Evolutionary conservation across 2,888 invertebrate species (phyloP).

Genomic region (Heteropelma amictum): DNA sequence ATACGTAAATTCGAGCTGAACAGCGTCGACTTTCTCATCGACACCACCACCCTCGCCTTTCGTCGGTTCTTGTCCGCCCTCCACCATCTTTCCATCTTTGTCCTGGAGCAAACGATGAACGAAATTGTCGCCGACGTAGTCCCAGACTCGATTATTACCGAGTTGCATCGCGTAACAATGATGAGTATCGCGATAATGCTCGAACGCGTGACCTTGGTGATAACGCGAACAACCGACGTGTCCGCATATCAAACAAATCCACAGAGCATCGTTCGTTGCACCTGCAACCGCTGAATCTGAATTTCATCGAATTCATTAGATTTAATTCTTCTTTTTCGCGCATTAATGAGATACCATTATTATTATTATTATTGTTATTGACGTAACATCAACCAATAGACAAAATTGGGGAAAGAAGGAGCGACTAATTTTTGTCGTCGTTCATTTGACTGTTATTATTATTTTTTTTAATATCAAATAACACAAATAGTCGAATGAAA

Average conservation of each 20-base stretch:
- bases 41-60: conserved; percentile 81
- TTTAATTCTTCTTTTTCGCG: not conserved
- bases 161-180: conserved; percentile 98
- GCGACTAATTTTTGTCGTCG: too few relatives aligned
- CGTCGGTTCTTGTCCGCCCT: conserved; percentile 79
- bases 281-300: conserved; percentile 65
- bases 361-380: too few relatives aligned
- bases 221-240: conserved; percentile 98
- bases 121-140: conserved; percentile 98
- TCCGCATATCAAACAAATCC: conserved; percentile 99
- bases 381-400: too few relatives aligned
- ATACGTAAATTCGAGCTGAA: conserved; percentile 98
- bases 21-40: conserved; percentile 94
- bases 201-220: conserved; percentile 94
- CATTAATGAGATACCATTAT: not conserved
- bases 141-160: conserved; percentile 98
- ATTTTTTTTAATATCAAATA: too few relatives aligned
- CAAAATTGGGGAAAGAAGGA: too few relatives aligned
- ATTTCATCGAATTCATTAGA: not conserved
- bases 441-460: too few relatives aligned
- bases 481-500: too few relatives aligned
- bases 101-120: conserved; percentile 97
- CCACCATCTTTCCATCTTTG: conserved; percentile 98
- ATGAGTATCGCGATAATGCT: conserved; percentile 96
- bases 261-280: conserved; percentile 88